These are phyloP conservation scores for Trachelus tabidus DNA, from an alignment of 2,888 invertebrate species.

Conservation along the genomic window DNA sequence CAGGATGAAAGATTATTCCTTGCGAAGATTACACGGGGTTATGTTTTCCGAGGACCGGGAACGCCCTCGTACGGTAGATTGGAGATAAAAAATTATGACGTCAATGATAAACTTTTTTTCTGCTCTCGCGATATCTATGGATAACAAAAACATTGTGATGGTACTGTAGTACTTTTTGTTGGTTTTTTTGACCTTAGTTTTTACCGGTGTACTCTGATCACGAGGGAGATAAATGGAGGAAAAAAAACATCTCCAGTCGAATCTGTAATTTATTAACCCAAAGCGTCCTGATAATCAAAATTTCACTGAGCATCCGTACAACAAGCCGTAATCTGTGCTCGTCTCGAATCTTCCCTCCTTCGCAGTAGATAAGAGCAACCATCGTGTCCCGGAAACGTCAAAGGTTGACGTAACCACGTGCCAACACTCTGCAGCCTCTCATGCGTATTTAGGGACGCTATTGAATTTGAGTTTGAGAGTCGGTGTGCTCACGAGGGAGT, in stretches of 20 bases:
- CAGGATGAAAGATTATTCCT: background rate
- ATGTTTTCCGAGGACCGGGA: background rate
- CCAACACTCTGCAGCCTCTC: background rate
- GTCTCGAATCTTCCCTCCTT: background rate
- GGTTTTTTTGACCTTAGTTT: background rate
- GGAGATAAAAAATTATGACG: background rate
- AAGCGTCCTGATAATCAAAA: background rate
- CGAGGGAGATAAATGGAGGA: background rate
- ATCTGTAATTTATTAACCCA: background rate
- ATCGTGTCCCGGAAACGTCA: background rate
- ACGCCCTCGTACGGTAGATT: background rate
- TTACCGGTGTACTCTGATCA: too few relatives aligned
- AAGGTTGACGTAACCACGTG: background rate
- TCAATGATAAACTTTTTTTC: background rate
- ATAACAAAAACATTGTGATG: background rate
- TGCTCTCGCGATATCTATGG: background rate
- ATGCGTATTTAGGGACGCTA: background rate
- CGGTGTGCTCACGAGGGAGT: background rate
- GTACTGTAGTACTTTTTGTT: background rate
- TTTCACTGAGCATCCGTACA: background rate
- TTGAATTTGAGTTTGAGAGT: background rate
- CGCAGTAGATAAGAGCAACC: background rate
- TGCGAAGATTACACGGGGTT: background rate
- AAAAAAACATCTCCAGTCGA: background rate
- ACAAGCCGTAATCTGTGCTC: background rate